These are phyloP conservation scores for Halocynthia roretzi DNA, from an alignment of 23 tunicate genomes.

Conservation along the genomic window DNA sequence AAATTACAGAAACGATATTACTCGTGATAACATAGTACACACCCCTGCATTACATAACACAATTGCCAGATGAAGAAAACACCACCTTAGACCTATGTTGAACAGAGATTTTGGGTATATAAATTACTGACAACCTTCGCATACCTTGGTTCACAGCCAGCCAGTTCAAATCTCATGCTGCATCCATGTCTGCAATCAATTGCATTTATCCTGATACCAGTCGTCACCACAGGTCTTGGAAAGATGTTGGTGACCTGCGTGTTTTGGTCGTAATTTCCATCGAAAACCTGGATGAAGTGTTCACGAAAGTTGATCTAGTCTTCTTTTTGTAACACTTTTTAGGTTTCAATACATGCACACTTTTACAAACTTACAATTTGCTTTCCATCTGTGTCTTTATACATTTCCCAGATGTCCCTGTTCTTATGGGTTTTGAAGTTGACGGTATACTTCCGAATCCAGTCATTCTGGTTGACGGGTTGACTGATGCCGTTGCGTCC, in stretches of 20 bases:
- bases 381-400: slow-evolving; percentile 39
- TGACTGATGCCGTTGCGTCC: slow-evolving; percentile 75
- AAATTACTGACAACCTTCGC: not conserved
- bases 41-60: too few relatives aligned
- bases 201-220: slow-evolving; percentile 29
- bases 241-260: slow-evolving; percentile 66
- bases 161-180: slow-evolving; percentile 38
- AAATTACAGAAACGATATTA: not conserved
- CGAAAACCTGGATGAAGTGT: slow-evolving; percentile 31
- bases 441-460: slow-evolving; percentile 45
- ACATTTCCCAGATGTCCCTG: slow-evolving; percentile 28
- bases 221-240: slow-evolving; percentile 58
- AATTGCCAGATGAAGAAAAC: too few relatives aligned
- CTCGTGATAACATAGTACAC: not conserved
- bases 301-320: too few relatives aligned
- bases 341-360: not conserved
- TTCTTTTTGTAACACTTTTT: not conserved
- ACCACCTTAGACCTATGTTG: too few relatives aligned
- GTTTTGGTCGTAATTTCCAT: slow-evolving; percentile 65
- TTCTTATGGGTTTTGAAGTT: slow-evolving; percentile 30
- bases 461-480: slow-evolving; percentile 65
- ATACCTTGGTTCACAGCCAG: slow-evolving; percentile 65
- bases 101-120: too few relatives aligned
- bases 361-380: slow-evolving; percentile 22
- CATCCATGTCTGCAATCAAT: slow-evolving; percentile 37